Evolutionary conservation across 1,140 invertebrate genomes (phyloP).

Genomic region (Nixonia krombeini): DNA sequence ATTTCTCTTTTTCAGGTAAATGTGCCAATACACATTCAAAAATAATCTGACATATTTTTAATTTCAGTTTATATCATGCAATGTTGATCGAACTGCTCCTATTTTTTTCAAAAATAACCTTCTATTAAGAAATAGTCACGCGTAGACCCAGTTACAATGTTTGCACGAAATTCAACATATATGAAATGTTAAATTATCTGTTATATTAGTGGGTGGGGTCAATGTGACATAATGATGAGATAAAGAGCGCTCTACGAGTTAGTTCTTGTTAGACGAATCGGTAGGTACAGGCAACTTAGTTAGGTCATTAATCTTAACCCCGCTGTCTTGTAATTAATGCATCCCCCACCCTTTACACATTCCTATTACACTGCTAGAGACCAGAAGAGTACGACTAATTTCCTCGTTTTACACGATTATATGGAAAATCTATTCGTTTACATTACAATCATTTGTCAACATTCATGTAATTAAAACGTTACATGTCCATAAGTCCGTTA

Average conservation of each 20-base stretch:
- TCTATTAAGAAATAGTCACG: too few relatives aligned
- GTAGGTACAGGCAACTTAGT: conserved; percentile 15
- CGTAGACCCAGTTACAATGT: too few relatives aligned
- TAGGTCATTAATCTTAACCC: conserved; percentile 28
- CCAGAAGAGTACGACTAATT: conserved; percentile 21
- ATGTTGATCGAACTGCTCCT: too few relatives aligned
- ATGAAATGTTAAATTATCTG: neutral
- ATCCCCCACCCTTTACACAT: conserved; percentile 14
- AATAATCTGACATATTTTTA: neutral
- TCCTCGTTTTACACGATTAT: conserved; percentile 1
- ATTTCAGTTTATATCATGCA: neutral
- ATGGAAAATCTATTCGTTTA: too few relatives aligned
- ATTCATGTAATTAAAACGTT: too few relatives aligned
- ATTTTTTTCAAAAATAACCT: too few relatives aligned
- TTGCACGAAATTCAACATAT: too few relatives aligned
- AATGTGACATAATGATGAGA: conserved; percentile 13
- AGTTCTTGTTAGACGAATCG: conserved; percentile 26
- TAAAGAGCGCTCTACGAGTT: conserved; percentile 21
- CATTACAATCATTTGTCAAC: too few relatives aligned
- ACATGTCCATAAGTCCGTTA: too few relatives aligned
- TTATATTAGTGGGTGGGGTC: conserved; percentile 3
- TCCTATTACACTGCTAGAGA: conserved; percentile 12
- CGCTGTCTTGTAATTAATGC: conserved; percentile 26
- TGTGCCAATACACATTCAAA: neutral
- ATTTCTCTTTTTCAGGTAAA: too few relatives aligned